These are phyloP conservation scores for Pachyrhynchus sulphureomaculatus DNA, from an alignment of 1,140 invertebrate species.

Conservation along the genomic window DNA sequence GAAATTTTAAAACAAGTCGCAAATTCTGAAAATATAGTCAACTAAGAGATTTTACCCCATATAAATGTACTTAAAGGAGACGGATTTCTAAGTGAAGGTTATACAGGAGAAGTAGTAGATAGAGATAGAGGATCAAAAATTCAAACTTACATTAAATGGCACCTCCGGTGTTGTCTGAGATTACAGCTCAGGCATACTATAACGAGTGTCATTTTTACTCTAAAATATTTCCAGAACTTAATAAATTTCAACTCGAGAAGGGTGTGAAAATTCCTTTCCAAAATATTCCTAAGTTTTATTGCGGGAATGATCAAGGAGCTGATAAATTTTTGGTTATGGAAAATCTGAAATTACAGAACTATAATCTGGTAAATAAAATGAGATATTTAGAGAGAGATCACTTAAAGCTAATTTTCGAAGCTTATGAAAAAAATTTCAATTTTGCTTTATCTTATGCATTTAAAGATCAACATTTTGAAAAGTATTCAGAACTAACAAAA, in stretches of 20 bases:
- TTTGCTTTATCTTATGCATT: constrained; percentile 50
- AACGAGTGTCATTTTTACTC: constrained; percentile 5
- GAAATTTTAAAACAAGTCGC: constrained; percentile 6
- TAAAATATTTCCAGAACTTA: background rate
- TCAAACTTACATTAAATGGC: constrained; percentile 5
- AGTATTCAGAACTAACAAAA: constrained; percentile 1
- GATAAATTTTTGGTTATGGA: constrained; percentile 54
- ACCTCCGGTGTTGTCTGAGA: background rate
- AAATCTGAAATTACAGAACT: constrained; percentile 24
- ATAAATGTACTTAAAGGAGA: background rate
- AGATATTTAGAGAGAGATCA: constrained; percentile 15
- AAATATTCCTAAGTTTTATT: constrained; percentile 48
- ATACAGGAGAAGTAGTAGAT: constrained; percentile 3
- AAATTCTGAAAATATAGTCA: background rate
- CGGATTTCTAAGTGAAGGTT: constrained; percentile 16
- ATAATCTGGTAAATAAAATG: constrained; percentile 10
- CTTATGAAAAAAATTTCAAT: constrained; percentile 31
- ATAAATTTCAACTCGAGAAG: constrained; percentile 4
- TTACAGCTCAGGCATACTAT: background rate
- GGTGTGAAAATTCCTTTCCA: constrained; percentile 29
- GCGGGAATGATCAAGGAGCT: constrained; percentile 41
- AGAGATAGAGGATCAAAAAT: background rate
- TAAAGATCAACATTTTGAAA: constrained; percentile 48
- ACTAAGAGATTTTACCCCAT: constrained; percentile 3
- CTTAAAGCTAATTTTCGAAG: constrained; percentile 19